Base-by-base conservation (phyloP, 1,140 invertebrate genomes). In the Forficula auricularia region DNA sequence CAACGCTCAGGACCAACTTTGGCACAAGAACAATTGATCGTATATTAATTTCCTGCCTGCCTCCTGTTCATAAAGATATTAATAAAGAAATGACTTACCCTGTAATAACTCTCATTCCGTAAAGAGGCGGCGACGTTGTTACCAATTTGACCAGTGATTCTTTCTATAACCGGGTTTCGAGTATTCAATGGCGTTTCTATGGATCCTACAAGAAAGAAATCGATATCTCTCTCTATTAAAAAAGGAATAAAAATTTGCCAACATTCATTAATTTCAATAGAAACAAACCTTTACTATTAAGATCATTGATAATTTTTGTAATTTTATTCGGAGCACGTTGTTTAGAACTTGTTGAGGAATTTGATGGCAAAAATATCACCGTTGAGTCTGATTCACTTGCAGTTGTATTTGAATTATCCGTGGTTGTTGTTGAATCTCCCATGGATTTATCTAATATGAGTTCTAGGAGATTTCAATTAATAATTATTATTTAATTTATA, bases 71-170 rank as follows among this genome's bases (percentile, higher is more conserved):
- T n/a, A n/a, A n/a, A n/a, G n/a, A n/a, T n/a, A n/a, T n/a, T n/a
- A n/a, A n/a, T n/a, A n/a, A n/a, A n/a, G n/a, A n/a, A n/a, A n/a
- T n/a, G n/a, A 42, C 44, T 51, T 48, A 64, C 64, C 51, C 61
- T 54, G 42, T 85, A 89, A 52, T 89, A 91, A 55, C 85, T 89
- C 58, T 89, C 84, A 53, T 88, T 90, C 14, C 79, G 61, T 35
- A 82, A 50, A 45, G 63, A 53, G 50, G 48, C 32, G 45, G 41
- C 48, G 49, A 42, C 50, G 57, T 47, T 36, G 52, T 62, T 67
- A 47, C 62, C 65, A 33, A 69, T 67, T 49, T 76, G 71, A 45
- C 78, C 78, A 16, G 82, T 88, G 48, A 90, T 60, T 54, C 83
- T 64, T 55, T 89, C 84, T 50, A 89, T 75, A 22, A 88, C 83